Evolutionary conservation across 2,888 invertebrate species (phyloP), one percentile per base, ranked within the genome.

Genomic region (Blomia tropicalis): DNA sequence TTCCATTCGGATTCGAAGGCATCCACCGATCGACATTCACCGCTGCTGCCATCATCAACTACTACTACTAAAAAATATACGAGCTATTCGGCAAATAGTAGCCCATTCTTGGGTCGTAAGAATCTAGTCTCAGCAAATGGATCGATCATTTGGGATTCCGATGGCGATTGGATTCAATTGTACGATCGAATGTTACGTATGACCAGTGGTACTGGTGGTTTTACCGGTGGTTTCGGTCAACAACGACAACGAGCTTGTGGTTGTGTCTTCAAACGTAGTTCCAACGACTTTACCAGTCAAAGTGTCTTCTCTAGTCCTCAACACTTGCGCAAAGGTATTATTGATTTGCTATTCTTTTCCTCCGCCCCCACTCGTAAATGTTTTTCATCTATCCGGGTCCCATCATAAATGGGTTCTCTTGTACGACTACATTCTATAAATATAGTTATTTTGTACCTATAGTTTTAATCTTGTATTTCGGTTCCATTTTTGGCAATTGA

Each of bases 141-240:
- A 1, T 64, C 65, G 1, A 65, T 62, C 31, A 65, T 66, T 63
- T 77, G 77, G 77, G 77, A 75, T 64, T 71, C 73, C 3, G 77
- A 77, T 68, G 73, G 75, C 67, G 74, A 72, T 62, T 78, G 78
- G 78, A 78, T 78, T 61, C 71, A 77, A 43, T 74, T 77, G 64
- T 78, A 77, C 73, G 78, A 78, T 70, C 77, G 77, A 69, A 75
- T 78, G 66, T 73, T 78, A 43, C 76, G 76, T 63, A 76, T 76
- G 69, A 75, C 77, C 2, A 41, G 41, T n/a, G 14, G n/a, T n/a
- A n/a, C n/a, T n/a, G n/a, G n/a, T n/a, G n/a, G n/a, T n/a, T n/a
- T n/a, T n/a, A 76, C 75, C 43, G 74, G 74, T 14, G 61, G 47
- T 44, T 19, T 7, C 7, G 7, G 29, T 11, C 30, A 17, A 23